Evolutionary conservation across 2,797 vertebrate species (phyloP).

Genomic region (Rhyacichthys aspro): DNA sequence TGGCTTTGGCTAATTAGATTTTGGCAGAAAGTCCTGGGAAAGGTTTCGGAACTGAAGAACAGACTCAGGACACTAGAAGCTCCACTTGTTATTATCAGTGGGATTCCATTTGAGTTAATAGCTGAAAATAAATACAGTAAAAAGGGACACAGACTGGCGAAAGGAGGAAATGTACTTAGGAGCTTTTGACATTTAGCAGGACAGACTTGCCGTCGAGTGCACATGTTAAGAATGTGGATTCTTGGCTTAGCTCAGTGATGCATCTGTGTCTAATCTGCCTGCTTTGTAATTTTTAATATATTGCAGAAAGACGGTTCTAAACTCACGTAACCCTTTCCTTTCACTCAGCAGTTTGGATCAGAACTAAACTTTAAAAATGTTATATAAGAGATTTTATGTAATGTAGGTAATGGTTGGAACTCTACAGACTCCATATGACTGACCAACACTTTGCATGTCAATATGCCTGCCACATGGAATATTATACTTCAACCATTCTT

Average conservation of each 20-base stretch:
- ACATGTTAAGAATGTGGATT: conserved; percentile 5
- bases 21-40: conserved; percentile 2
- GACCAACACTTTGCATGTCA: not conserved
- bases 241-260: not conserved
- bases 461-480: no score
- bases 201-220: not conserved
- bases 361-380: not conserved
- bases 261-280: conserved; percentile 16
- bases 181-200: not conserved
- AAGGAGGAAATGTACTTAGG: not conserved
- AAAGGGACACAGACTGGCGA: not conserved
- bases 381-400: not conserved
- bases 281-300: conserved; percentile 3
- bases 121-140: not conserved
- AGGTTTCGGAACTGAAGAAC: conserved; percentile 8
- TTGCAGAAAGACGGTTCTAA: not conserved
- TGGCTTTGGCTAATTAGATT: conserved; percentile 9
- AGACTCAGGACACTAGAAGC: not conserved
- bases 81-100: not conserved
- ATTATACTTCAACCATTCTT: no score
- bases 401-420: no score
- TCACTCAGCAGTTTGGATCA: not conserved
- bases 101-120: not conserved
- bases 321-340: conserved; percentile 1
- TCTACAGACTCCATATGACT: not conserved